Conservation (phyloP, 2,888 invertebrate genomes). For the Morpho deidamia region DNA sequence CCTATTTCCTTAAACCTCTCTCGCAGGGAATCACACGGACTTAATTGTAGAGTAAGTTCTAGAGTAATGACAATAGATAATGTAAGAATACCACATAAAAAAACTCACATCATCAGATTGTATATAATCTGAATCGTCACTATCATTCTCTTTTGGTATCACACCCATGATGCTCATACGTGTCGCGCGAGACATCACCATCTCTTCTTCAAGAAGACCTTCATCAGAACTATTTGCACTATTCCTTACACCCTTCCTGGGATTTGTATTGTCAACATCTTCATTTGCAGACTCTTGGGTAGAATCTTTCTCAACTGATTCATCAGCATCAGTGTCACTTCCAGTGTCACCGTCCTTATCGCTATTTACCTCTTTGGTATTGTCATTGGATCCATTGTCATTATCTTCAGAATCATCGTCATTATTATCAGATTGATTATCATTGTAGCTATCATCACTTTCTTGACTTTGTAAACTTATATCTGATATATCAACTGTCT, state of each 20-base stretch:
- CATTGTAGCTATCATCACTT: slow-evolving; percentile 5
- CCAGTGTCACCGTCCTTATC: not conserved
- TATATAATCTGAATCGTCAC: slow-evolving; percentile 68
- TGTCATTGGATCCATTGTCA: slow-evolving; percentile 8
- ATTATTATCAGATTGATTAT: slow-evolving; percentile 6
- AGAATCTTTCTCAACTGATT: not conserved
- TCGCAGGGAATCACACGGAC: too few species aligned
- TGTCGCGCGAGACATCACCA: slow-evolving; percentile 68
- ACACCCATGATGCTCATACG: slow-evolving; percentile 72
- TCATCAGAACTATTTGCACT: slow-evolving; percentile 26
- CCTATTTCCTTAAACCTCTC: too few species aligned
- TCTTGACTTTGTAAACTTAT: slow-evolving; percentile 29
- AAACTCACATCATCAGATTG: slow-evolving; percentile 65
- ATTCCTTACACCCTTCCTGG: slow-evolving; percentile 1
- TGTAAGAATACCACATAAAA: too few species aligned
- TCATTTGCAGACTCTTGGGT: slow-evolving; percentile 6
- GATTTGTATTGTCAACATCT: slow-evolving; percentile 6
- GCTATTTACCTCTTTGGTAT: too few species aligned
- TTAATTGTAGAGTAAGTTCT: too few species aligned
- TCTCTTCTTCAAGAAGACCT: slow-evolving; percentile 49
- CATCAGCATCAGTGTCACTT: not conserved
- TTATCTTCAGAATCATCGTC: slow-evolving; percentile 15
- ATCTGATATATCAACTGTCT: slow-evolving; percentile 15
- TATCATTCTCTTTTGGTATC: slow-evolving; percentile 50
- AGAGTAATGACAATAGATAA: too few species aligned